Evolutionary conservation across 2,888 invertebrate species (phyloP).

Genomic region (Drosophila mulleri): DNA sequence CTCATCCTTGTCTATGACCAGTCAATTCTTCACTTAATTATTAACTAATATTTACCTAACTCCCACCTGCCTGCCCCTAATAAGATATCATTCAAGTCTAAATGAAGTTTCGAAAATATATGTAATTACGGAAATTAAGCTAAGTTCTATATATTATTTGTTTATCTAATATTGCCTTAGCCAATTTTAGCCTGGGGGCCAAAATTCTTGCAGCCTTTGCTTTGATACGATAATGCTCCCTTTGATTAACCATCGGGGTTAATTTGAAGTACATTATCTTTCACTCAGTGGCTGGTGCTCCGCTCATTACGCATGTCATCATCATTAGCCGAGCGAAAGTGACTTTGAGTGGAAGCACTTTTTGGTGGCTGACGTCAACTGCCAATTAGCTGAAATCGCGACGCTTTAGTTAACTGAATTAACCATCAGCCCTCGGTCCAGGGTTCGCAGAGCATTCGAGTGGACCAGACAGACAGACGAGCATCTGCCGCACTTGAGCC

Average conservation of each 20-base stretch:
- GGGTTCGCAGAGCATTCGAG: constrained; percentile 14
- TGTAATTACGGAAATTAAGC: background rate
- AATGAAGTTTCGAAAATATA: background rate
- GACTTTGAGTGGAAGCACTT: constrained; percentile 42
- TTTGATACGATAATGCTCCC: background rate
- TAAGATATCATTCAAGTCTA: background rate
- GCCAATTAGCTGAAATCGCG: constrained; percentile 67
- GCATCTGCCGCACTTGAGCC: constrained; percentile 21
- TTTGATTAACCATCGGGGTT: constrained; percentile 33
- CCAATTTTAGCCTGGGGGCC: background rate
- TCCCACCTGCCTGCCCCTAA: background rate
- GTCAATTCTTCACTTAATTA: background rate
- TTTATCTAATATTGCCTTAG: background rate
- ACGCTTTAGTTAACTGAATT: constrained; percentile 36
- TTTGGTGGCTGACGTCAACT: constrained; percentile 52
- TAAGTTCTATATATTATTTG: background rate
- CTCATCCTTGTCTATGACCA: too few relatives aligned
- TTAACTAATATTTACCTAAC: background rate
- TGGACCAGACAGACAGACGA: constrained; percentile 16
- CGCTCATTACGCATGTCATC: constrained; percentile 55
- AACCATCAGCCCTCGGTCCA: constrained; percentile 26
- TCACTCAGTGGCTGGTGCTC: constrained; percentile 32
- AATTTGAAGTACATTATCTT: constrained; percentile 46
- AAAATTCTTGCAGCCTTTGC: background rate
- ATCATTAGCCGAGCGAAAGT: constrained; percentile 46